phyloP scores from a whole-genome alignment of 2,113 vertebrate genomes.

The Rhadina sibilatrix region DNA sequence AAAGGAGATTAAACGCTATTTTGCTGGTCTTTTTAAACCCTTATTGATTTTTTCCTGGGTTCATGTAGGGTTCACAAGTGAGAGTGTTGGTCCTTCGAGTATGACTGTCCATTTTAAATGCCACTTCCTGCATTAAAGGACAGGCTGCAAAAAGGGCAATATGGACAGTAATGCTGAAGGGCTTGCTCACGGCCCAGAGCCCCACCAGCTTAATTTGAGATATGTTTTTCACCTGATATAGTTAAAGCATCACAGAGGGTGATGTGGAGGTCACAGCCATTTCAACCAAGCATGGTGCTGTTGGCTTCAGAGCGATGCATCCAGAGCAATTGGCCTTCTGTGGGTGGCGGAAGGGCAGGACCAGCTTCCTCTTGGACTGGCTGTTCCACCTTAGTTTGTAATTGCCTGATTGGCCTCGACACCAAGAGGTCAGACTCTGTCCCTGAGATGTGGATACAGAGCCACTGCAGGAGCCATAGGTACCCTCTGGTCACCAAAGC shows the following conservation, averaged over 20 bases:
- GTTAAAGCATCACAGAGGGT: not conserved
- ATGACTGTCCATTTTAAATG: not conserved
- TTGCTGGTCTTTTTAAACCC: not conserved
- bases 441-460: fast-evolving
- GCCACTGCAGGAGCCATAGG: fast-evolving
- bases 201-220: not conserved
- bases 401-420: not conserved
- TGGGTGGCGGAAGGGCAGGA: not conserved
- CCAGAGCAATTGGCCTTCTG: not conserved
- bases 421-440: not conserved
- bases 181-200: not conserved
- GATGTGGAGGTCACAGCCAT: fast-evolving
- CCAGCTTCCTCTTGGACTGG: not conserved
- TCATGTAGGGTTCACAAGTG: not conserved
- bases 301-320: not conserved
- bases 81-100: not conserved
- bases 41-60: not conserved
- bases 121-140: not conserved
- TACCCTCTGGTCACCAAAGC: not conserved
- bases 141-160: not conserved
- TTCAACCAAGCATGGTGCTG: not conserved
- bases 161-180: not conserved
- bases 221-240: not conserved
- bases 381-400: not conserved
- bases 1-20: not conserved